Percentiles rank a stretch among this genome's conserved stretches.
These are phyloP conservation scores for Arctia plantaginis DNA, from an alignment of 2,888 invertebrate genomes.

Conservation along the genomic window DNA sequence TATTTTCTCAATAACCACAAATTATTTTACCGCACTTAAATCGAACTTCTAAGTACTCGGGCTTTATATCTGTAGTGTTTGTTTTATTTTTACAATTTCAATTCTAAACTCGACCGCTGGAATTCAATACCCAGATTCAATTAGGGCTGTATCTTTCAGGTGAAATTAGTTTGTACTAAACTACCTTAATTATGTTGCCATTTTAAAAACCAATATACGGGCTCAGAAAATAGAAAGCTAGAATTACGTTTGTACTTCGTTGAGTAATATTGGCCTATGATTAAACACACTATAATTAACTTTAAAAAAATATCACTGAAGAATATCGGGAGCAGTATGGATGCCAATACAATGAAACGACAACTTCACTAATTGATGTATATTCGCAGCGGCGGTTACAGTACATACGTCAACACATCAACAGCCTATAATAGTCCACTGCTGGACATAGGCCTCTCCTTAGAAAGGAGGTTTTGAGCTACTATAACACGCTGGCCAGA, in stretches of 20 bases:
- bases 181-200: slow-evolving; percentile 21
- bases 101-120: slow-evolving; percentile 24
- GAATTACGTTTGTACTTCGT: neutral
- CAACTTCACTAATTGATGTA: too few relatives aligned
- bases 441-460: too few relatives aligned
- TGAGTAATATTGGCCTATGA: neutral
- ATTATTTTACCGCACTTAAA: neutral
- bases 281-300: neutral
- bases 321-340: too few relatives aligned
- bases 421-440: too few relatives aligned
- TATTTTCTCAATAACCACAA: neutral
- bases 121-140: slow-evolving; percentile 40
- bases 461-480: too few relatives aligned
- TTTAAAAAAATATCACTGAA: too few relatives aligned
- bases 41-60: neutral
- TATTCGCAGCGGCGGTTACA: too few relatives aligned
- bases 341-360: too few relatives aligned
- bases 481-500: too few relatives aligned
- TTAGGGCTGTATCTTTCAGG: slow-evolving; percentile 25
- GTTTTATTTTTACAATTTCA: slow-evolving; percentile 34
- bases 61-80: slow-evolving; percentile 13
- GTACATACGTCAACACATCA: too few relatives aligned
- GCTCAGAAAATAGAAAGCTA: neutral
- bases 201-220: slow-evolving; percentile 5
- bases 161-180: slow-evolving; percentile 31